Conservation (phyloP, 2,888 invertebrate genomes). For the Mythimna vitellina region DNA sequence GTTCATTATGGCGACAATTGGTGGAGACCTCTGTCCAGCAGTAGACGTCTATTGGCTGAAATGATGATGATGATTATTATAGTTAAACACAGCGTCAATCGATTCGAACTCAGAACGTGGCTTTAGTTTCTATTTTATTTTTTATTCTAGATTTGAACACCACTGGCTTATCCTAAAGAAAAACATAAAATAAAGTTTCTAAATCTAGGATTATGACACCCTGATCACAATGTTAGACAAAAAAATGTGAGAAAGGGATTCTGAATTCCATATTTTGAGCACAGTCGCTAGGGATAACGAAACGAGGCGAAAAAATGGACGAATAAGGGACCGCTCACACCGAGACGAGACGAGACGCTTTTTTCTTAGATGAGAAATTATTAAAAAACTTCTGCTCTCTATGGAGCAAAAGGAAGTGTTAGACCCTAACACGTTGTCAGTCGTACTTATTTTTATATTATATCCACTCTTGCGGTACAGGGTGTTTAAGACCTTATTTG, state of each 20-base stretch:
- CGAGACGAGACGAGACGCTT: not conserved
- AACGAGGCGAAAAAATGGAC: constrained; percentile 20
- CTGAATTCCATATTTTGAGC: constrained; percentile 24
- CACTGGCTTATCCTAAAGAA: not conserved
- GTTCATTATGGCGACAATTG: too few relatives aligned
- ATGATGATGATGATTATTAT: too few relatives aligned
- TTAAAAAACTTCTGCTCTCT: not conserved
- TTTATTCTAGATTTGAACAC: not conserved
- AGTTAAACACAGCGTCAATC: not conserved
- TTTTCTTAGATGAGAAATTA: not conserved
- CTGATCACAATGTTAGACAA: constrained; percentile 21
- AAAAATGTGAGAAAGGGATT: constrained; percentile 30
- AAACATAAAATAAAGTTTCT: constrained; percentile 19
- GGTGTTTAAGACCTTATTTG: too few relatives aligned
- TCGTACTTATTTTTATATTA: too few relatives aligned
- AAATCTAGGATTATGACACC: constrained; percentile 31
- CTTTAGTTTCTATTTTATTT: not conserved
- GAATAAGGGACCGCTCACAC: not conserved
- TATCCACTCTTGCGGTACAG: too few relatives aligned
- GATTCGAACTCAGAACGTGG: not conserved
- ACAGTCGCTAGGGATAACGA: constrained; percentile 15
- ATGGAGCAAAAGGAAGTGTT: too few relatives aligned
- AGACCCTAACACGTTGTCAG: too few relatives aligned
- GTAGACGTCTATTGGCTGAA: too few relatives aligned
- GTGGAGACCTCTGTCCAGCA: too few relatives aligned